phyloP scores from a whole-genome alignment of 2,113 vertebrate species.

The Ornithorhynchus anatinus region DNA sequence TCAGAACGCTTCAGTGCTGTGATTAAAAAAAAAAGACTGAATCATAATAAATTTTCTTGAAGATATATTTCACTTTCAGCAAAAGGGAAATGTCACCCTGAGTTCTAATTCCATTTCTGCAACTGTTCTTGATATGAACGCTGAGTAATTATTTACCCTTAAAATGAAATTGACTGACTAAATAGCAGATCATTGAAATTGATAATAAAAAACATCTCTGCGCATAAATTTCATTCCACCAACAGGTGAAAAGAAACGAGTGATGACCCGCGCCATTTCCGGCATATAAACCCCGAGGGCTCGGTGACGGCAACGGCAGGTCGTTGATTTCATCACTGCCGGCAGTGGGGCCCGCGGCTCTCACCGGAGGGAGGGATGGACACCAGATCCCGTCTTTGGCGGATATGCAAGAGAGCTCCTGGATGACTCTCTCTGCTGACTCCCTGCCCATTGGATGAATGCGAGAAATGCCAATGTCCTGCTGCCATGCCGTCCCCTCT shows the following conservation, averaged over 20 bases:
- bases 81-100: slow-evolving; percentile 9
- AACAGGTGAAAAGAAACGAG: neutral
- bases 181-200: neutral
- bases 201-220: neutral
- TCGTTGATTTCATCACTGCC: too few species aligned
- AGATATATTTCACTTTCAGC: neutral
- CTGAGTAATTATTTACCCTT: slow-evolving; percentile 9
- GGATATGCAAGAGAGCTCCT: too few species aligned
- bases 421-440: too few species aligned
- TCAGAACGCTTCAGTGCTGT: slow-evolving; percentile 16
- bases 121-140: slow-evolving; percentile 7
- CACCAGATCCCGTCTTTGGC: too few species aligned
- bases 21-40: slow-evolving; percentile 33
- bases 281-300: too few species aligned
- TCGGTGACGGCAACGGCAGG: too few species aligned
- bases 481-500: too few species aligned
- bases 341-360: too few species aligned
- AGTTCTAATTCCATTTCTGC: slow-evolving; percentile 10
- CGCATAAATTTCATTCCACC: neutral
- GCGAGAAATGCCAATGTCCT: too few species aligned
- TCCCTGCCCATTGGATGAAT: too few species aligned
- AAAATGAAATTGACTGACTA: slow-evolving; percentile 16
- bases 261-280: too few species aligned
- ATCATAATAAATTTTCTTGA: slow-evolving; percentile 46
- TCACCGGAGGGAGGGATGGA: too few species aligned